phyloP scores from a whole-genome alignment of 2,888 invertebrate species.

The Yponomeuta evonymella region DNA sequence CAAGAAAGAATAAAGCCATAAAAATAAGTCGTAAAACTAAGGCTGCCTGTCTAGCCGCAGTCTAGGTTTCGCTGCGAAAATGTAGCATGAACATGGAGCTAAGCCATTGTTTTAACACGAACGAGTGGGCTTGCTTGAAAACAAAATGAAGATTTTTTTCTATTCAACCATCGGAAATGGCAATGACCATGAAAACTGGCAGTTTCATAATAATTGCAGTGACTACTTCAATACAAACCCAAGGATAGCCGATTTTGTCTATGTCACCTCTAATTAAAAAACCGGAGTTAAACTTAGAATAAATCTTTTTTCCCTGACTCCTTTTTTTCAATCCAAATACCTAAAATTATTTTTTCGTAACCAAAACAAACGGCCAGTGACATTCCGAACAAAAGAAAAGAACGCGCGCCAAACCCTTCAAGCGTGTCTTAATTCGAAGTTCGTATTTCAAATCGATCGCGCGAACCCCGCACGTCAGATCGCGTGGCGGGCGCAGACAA shows the following conservation, averaged over 20 bases:
- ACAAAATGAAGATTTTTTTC: not conserved
- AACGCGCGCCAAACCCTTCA: not conserved
- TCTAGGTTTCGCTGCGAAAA: constrained; percentile 4
- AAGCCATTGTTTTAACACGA: not conserved
- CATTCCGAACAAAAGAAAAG: too few relatives aligned
- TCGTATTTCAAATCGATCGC: constrained; percentile 14
- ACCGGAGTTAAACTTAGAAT: not conserved
- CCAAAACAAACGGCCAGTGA: too few relatives aligned
- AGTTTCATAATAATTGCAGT: not conserved
- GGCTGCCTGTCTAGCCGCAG: constrained; percentile 10
- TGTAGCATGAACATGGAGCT: not conserved
- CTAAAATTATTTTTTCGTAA: too few relatives aligned
- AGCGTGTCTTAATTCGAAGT: constrained; percentile 1
- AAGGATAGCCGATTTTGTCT: not conserved
- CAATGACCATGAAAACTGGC: not conserved
- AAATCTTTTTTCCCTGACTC: too few relatives aligned
- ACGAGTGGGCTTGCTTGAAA: not conserved
- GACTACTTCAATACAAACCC: too few relatives aligned
- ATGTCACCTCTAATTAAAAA: not conserved
- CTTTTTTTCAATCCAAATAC: too few relatives aligned
- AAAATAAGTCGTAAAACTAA: constrained; percentile 12
- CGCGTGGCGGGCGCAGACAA: constrained; percentile 39
- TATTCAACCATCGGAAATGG: not conserved
- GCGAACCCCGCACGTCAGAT: constrained; percentile 38
- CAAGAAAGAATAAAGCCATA: constrained; percentile 14